Base-by-base conservation (phyloP, 2,888 invertebrate species). In the Heliconius ethilla region DNA sequence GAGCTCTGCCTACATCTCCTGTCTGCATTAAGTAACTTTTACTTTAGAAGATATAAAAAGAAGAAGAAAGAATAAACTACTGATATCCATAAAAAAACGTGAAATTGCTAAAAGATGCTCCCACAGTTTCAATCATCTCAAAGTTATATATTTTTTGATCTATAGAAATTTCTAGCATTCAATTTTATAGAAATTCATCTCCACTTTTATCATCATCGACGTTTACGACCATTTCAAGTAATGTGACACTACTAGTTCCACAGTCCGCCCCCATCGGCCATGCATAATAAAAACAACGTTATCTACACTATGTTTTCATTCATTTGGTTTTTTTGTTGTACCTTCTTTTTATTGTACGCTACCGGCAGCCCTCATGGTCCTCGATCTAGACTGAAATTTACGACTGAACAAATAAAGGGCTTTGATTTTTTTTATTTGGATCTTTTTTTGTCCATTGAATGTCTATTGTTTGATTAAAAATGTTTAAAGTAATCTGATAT, bases 221-320 rank as follows among this genome's bases (percentile, higher is more conserved):
- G 59, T 72, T 72, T 72, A 72, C n/a, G 59, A 59, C n/a, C 15
- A 13, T 72, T 72, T 59, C 59, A 9, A 72, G 37, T 55, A 55
- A 55, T 55, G 55, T n/a, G 45, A 70, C 70, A 33, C 55, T 72
- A 33, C 55, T 72, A 33, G 29, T n/a, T 51, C n/a, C 9, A 72
- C n/a, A 59, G 85, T 76, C 79, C 79, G 79, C 79, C 79, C 79
- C 77, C 77, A 33, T 33, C 7, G 33, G 33, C 7, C 33, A 79
- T 79, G 74, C 83, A 86, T 86, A 87, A 87, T 87, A 51, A 89
- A 89, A 91, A 91, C 87, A 87, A 87, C 86, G 89, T 91, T 91
- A 91, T 90, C 90, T 89, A 83, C 85, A 87, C 88, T 90, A 88
- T 90, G 89, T 91, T 91, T 90, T 89, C 89, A 88, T 89, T 90